phyloP scores from a whole-genome alignment of 2,888 invertebrate species.

The Apodemia zela region DNA sequence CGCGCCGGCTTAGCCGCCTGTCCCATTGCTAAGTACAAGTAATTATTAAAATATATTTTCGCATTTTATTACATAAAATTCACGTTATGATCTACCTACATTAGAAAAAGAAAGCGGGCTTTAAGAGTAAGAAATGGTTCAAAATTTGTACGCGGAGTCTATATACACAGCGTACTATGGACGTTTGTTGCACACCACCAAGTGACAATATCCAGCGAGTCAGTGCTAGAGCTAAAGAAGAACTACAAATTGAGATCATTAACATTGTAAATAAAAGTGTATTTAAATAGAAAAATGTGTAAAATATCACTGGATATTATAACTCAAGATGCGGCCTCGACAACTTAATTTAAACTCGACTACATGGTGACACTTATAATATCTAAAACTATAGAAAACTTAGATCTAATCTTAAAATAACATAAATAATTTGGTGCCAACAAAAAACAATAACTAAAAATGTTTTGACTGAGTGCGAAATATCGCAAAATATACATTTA shows the following conservation, averaged over 20 bases:
- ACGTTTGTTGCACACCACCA: constrained; percentile 68
- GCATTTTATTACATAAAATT: constrained; percentile 81
- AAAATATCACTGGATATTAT: constrained; percentile 45
- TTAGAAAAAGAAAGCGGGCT: constrained; percentile 77
- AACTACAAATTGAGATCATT: constrained; percentile 51
- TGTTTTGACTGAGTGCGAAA: constrained; percentile 62
- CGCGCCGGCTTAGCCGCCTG: constrained; percentile 75
- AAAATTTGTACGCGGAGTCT: constrained; percentile 75
- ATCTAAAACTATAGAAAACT: constrained; percentile 76
- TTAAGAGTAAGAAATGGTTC: constrained; percentile 70
- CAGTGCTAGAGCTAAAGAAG: constrained; percentile 41
- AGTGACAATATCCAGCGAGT: constrained; percentile 47
- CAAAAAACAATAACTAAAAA: constrained; percentile 48
- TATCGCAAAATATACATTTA: constrained; percentile 61
- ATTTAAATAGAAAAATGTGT: constrained; percentile 30
- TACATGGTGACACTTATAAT: constrained; percentile 75
- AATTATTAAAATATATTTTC: constrained; percentile 80
- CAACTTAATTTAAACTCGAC: constrained; percentile 64
- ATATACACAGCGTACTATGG: constrained; percentile 79
- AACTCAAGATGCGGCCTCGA: constrained; percentile 59
- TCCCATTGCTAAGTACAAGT: constrained; percentile 77
- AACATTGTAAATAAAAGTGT: constrained; percentile 33
- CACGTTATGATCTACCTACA: constrained; percentile 79
- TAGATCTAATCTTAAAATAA: constrained; percentile 66
- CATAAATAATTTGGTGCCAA: constrained; percentile 74